Evolutionary conservation across 2,113 vertebrate species (phyloP).

Genomic region (Misgurnus anguillicaudatus): DNA sequence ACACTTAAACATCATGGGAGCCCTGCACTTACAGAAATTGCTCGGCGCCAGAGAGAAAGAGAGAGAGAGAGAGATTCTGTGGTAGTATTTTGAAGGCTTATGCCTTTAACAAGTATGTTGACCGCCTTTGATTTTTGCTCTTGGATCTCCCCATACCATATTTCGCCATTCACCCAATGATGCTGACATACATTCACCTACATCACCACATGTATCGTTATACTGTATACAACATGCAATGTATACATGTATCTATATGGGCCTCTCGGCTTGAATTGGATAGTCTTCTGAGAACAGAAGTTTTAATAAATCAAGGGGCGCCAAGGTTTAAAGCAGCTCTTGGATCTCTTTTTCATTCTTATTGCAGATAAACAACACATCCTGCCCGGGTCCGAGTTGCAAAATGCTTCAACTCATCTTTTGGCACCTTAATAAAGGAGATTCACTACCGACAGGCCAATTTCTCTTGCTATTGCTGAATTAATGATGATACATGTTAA

Average conservation of each 20-base stretch:
- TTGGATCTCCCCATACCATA: constrained; percentile 9
- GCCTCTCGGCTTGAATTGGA: constrained; percentile 11
- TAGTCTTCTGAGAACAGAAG: constrained; percentile 30
- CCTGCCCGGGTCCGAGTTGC: background rate
- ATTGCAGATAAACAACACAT: constrained; percentile 9
- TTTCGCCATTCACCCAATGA: constrained; percentile 29
- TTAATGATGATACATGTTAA: background rate
- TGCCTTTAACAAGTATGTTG: background rate
- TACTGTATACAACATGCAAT: constrained; percentile 15
- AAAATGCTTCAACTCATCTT: constrained; percentile 25
- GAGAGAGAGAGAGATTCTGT: constrained; percentile 46
- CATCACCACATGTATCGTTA: background rate
- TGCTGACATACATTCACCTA: constrained; percentile 16
- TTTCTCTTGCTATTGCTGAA: background rate
- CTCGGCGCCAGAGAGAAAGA: constrained; percentile 9
- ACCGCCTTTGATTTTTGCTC: constrained; percentile 6
- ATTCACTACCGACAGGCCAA: background rate
- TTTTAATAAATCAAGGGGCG: constrained; percentile 38
- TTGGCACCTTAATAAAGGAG: constrained; percentile 27
- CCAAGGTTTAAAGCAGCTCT: constrained; percentile 1
- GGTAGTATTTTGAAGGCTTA: background rate
- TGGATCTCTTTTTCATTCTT: background rate
- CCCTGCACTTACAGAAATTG: constrained; percentile 9
- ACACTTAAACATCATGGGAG: constrained; percentile 35
- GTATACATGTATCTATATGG: constrained; percentile 24